Base-by-base conservation (phyloP, 2,888 invertebrate genomes). In the Sinodicranocentrus sp. region DNA sequence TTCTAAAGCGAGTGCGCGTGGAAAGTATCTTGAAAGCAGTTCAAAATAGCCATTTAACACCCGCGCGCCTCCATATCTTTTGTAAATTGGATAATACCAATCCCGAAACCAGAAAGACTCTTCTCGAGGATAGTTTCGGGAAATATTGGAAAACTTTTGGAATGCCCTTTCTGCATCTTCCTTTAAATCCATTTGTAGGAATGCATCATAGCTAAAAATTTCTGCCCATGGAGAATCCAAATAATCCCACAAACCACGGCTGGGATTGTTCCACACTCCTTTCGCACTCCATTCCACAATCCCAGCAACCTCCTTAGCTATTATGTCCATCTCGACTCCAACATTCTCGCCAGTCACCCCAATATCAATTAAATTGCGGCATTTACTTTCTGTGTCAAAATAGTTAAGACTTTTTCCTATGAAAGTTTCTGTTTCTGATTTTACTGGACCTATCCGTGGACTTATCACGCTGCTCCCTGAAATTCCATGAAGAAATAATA, bases 281-380 rank as follows among this genome's bases (percentile, higher is more conserved):
- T 85, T 77, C 6, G 79, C 70, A 13, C 84, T 78, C 6, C 67
- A 68, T 79, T 87, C 87, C 8, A 87, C 86, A 63, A 87, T 84
- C 19, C 85, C 84, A 25, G 84, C 84, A 0, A 87, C 77, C 82
- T 86, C 84, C 33, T 85, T 86, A 43, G 84, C 75, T 21, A 61
- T 48, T 6, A 84, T 63, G 26, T 86, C 87, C 71, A 87, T 25
- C 25, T 86, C 70, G 1, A 6, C 33, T 10, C 33, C 33, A 10
- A 33, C 33, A 33, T 33, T n/a, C n/a, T n/a, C n/a, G 43, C 8
- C 10, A 23, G 26, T 8, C 33, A 33, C n/a, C 8, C 8, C 26
- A 6, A 67, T 57, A 23, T 80, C 80, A n/a, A 80, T 68, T 0
- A 85, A 26, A 57, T 85, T 85, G 21, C 84, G 26, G 28, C 75